phyloP scores from a whole-genome alignment of 2,113 vertebrate genomes.

The Macrotus californicus region DNA sequence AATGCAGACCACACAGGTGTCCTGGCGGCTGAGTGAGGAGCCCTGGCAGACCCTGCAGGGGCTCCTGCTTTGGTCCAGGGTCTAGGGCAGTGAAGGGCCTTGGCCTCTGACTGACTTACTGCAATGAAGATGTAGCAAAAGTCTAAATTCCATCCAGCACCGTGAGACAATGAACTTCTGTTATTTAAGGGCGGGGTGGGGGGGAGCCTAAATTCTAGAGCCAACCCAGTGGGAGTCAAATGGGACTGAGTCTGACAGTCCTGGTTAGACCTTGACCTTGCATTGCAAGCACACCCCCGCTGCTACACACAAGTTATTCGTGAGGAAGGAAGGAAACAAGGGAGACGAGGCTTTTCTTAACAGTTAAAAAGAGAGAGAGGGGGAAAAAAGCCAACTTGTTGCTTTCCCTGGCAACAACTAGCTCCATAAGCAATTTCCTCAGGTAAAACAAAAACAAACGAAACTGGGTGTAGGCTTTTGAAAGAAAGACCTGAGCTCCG shows the following conservation, averaged over 20 bases:
- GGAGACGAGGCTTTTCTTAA: background rate
- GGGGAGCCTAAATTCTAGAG: background rate
- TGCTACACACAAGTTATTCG: background rate
- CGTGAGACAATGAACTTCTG: background rate
- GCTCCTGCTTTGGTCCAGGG: background rate
- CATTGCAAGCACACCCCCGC: background rate
- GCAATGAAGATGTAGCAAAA: background rate
- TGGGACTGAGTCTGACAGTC: background rate
- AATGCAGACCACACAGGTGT: no score
- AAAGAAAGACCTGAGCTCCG: background rate
- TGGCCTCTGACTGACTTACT: background rate
- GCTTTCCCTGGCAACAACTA: constrained; percentile 43
- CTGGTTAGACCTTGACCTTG: background rate
- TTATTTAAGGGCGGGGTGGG: background rate
- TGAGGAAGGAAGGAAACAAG: background rate
- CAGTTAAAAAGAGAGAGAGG: background rate
- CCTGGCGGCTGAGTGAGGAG: fast-evolving
- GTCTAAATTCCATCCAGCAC: background rate
- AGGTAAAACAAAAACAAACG: constrained; percentile 1
- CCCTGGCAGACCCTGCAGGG: no score
- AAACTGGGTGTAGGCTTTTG: background rate
- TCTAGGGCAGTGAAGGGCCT: fast-evolving
- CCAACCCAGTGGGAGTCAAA: background rate
- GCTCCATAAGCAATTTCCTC: constrained; percentile 18
- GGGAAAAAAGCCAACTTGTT: background rate